phyloP scores from a whole-genome alignment of 2,113 vertebrate species.

The Malurus elegans region DNA sequence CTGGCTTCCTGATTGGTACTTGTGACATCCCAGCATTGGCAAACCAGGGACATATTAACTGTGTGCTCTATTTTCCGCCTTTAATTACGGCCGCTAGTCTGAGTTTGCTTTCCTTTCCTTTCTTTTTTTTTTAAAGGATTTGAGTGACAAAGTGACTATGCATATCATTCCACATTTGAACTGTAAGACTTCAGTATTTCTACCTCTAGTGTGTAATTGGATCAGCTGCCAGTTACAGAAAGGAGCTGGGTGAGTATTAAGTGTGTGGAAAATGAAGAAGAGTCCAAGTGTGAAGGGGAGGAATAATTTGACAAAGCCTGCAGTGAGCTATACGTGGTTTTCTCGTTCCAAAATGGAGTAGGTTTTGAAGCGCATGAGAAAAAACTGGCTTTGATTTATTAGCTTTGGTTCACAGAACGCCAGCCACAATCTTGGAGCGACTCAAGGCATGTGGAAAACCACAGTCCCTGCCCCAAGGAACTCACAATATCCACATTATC shows the following conservation, averaged over 20 bases:
- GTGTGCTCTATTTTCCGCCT: slow-evolving; percentile 17
- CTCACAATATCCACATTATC: not conserved
- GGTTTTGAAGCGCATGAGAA: slow-evolving; percentile 40
- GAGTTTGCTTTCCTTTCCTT: not conserved
- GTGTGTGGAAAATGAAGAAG: slow-evolving; percentile 56
- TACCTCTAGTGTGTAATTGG: slow-evolving; percentile 53
- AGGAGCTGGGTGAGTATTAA: slow-evolving; percentile 57
- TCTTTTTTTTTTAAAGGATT: not conserved
- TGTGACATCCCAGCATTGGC: slow-evolving; percentile 7
- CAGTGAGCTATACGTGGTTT: slow-evolving; percentile 39
- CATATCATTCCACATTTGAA: slow-evolving; percentile 54
- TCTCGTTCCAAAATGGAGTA: slow-evolving; percentile 48
- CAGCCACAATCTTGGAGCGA: slow-evolving; percentile 10
- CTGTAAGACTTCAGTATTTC: slow-evolving; percentile 51
- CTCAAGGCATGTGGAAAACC: not conserved
- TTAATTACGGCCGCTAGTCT: slow-evolving; percentile 29
- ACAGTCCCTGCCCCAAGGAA: slow-evolving; percentile 5
- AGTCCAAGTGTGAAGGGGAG: slow-evolving; percentile 65
- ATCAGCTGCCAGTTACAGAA: slow-evolving; percentile 53
- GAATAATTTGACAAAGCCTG: slow-evolving; percentile 69
- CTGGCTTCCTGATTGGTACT: slow-evolving; percentile 1
- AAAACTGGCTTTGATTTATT: slow-evolving; percentile 44
- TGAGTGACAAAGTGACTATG: slow-evolving; percentile 51
- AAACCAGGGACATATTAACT: not conserved
- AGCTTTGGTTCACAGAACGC: slow-evolving; percentile 44